Percentiles rank a stretch among this genome's conserved stretches.
Conservation (phyloP, 2,113 vertebrate species). For the Turnix velox region DNA sequence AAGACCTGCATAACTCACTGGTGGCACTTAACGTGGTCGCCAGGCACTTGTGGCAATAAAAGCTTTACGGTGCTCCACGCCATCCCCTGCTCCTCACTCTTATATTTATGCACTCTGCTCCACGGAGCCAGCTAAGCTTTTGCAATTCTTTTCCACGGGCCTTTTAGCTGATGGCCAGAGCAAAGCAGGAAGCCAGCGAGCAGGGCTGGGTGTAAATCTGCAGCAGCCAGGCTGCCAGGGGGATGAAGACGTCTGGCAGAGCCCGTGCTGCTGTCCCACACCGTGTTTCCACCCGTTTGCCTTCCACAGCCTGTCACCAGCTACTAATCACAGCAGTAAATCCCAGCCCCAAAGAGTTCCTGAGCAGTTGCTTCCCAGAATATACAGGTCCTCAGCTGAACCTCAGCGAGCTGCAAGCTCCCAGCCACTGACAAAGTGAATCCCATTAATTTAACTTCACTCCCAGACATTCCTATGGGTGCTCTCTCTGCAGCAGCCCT, state of each 20-base stretch:
- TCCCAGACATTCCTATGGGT: rapidly evolving
- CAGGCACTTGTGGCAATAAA: not conserved
- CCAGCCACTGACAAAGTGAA: rapidly evolving
- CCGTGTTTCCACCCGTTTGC: rapidly evolving
- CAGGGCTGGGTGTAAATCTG: not conserved
- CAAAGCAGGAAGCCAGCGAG: not conserved
- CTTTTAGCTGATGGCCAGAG: not conserved
- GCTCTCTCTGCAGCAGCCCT: not conserved
- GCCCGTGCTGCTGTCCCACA: rapidly evolving
- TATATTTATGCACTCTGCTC: not conserved
- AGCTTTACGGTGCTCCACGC: not conserved
- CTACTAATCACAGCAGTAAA: not conserved
- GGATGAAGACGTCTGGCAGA: not conserved
- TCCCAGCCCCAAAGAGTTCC: not conserved
- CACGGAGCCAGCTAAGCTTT: not conserved
- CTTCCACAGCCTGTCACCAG: not conserved
- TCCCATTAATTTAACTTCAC: rapidly evolving
- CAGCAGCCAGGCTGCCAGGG: rapidly evolving
- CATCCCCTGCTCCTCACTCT: rapidly evolving
- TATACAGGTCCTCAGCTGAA: not conserved
- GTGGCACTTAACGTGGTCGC: not conserved
- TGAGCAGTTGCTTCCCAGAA: not conserved
- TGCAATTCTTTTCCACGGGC: not conserved
- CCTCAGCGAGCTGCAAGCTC: not conserved
- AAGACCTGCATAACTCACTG: not conserved